Base-by-base conservation (phyloP, 2,888 invertebrate genomes). In the Leptothorax acervorum region DNA sequence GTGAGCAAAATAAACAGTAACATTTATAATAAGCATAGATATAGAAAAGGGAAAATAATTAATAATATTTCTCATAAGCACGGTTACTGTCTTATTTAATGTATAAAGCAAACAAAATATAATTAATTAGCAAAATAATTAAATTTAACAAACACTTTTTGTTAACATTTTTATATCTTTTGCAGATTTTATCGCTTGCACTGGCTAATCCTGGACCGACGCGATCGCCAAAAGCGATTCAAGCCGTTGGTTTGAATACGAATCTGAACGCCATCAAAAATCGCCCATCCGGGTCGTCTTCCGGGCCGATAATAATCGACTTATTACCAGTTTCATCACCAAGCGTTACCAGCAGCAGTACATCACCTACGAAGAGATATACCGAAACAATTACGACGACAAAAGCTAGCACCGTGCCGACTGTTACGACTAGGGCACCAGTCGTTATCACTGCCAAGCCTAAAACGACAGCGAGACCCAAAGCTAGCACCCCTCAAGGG, bases 401-500 rank as follows among this genome's bases (percentile, higher is more conserved):
- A 23, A 9, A n/a, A 48, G 3, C 57, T 12, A 66, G 2, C 8
- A 39, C 45, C 1, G n/a, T 39, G 35, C 28, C 83, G 48, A 86
- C 89, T 31, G 76, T 91, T 28, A 92, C 93, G 4, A 91, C 93
- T 2, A 91, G 71, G 60, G 74, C 65, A 45, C 90, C 90, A 15
- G 89, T 92, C 4, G 87, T 91, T 9, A 90, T 89, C 42, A 88
- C 91, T 4, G 86, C 87, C 0, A 92, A 90, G 48, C 85, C 92
- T n/a, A 84, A 90, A 9, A 92, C 89, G 5, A 90, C 90, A 88
- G 85, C 95, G 79, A 94, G 93, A 83, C 93, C 94, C 18, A 94
- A 93, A 55, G 93, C 95, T 18, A 94, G 95, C 65, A 94, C 93
- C 23, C 92, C 94, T 45, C 93, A 94, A 60, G 95, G 93, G 81